Base-by-base conservation (phyloP, 2,888 invertebrate genomes). In the Cantharis rufa region DNA sequence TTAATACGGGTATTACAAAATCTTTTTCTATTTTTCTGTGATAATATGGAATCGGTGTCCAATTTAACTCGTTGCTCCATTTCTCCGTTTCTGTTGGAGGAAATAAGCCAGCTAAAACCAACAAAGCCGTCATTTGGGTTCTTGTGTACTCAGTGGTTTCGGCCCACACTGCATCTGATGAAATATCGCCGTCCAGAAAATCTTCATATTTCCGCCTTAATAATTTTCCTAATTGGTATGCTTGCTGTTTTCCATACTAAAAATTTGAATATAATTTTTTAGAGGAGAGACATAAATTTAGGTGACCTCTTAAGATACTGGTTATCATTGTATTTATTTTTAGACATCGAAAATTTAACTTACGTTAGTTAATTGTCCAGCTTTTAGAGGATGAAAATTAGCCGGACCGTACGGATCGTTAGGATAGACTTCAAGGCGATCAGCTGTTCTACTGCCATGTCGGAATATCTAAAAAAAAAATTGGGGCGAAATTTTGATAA, bases 351-450 rank as follows among this genome's bases (percentile, higher is more conserved):
- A 48, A 24, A 62, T 11, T 10, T 15, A 10, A 15, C 89, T 89
- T 88, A 93, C 94, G 87, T 91, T 91, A 68, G 94, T 94, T 70
- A 95, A 87, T 85, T 94, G 93, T 73, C 93, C 94, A 90, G 92
- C 93, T 69, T 94, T 94, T 81, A 91, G 92, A 15, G 93, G 93
- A 89, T 91, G 91, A 86, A 90, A 90, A 16, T 90, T 89, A 81
- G 91, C 89, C 83, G 92, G 90, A 11, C 48, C 88, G 80, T 92
- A 89, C 3, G 92, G 92, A 88, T 94, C 94, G 80, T 89, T 92
- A 10, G 93, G 92, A 85, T 92, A 95, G n/a, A 91, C 80, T 90
- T 90, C 80, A 11, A 74, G 82, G 10, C 80, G 70, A 66, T 92
- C 91, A 7, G 94, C 94, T 79, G 94, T 92, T 83, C 95, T 66